Percentiles rank a stretch among this genome's conserved stretches.
Evolutionary conservation across 2,888 invertebrate genomes (phyloP).

Genomic region (Ryuthela nishihirai): DNA sequence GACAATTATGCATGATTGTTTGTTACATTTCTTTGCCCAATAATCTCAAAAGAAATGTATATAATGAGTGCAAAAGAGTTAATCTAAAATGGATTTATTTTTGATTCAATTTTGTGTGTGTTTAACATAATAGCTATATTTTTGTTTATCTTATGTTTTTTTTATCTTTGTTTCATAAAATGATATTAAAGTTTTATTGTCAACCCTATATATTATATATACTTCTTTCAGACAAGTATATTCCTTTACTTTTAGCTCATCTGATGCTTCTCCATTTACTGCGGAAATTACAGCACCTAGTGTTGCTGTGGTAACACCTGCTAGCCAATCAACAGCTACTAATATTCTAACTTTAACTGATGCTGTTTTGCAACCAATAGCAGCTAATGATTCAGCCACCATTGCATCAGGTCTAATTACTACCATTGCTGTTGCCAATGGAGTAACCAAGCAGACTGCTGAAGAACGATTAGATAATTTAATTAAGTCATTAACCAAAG

Average conservation of each 20-base stretch:
- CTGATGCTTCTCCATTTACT: constrained; percentile 5
- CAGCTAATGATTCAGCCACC: background rate
- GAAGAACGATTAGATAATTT: constrained; percentile 66
- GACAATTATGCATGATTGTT: too few relatives aligned
- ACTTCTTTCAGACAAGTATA: too few relatives aligned
- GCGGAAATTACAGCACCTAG: background rate
- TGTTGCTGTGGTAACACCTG: constrained; percentile 1
- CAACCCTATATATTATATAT: too few relatives aligned
- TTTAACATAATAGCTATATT: too few relatives aligned
- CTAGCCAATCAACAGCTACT: constrained; percentile 1
- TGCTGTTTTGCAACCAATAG: constrained; percentile 1
- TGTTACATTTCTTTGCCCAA: too few relatives aligned
- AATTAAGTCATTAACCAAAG: constrained; percentile 59
- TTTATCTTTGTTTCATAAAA: too few relatives aligned
- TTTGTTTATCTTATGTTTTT: too few relatives aligned
- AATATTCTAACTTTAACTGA: constrained; percentile 7
- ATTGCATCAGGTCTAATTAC: constrained; percentile 9
- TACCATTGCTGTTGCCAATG: constrained; percentile 17
- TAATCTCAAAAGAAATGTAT: too few relatives aligned
- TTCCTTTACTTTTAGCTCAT: constrained; percentile 15
- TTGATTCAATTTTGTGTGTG: too few relatives aligned
- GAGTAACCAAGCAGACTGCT: constrained; percentile 46
- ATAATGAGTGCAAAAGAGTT: too few relatives aligned
- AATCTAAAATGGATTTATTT: too few relatives aligned
- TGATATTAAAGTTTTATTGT: too few relatives aligned